Conservation (phyloP, 2,888 invertebrate species). For the Andrena chrysosceles region DNA sequence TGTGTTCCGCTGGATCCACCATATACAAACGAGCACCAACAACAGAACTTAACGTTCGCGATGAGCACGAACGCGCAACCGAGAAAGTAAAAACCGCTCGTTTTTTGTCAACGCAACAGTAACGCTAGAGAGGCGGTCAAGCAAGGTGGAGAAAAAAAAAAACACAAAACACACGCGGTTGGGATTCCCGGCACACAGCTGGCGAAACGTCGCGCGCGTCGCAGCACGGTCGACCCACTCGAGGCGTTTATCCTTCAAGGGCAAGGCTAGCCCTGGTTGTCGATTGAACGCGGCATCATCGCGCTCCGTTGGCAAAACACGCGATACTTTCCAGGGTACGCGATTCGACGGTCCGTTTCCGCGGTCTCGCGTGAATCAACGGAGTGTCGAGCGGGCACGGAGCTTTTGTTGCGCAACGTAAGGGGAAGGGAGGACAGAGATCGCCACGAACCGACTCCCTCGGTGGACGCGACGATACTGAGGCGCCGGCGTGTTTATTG, state of each 20-base stretch:
- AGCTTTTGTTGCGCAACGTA: conserved; percentile 42
- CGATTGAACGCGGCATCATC: conserved; percentile 31
- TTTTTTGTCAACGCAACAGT: conserved; percentile 12
- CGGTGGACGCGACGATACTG: conserved; percentile 80
- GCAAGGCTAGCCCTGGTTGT: conserved; percentile 64
- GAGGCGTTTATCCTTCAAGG: conserved; percentile 51
- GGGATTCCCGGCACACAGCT: conserved; percentile 45
- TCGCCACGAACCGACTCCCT: conserved; percentile 62
- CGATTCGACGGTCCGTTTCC: not conserved
- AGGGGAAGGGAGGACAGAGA: not conserved
- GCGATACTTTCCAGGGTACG: not conserved
- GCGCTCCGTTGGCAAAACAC: not conserved
- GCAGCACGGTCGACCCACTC: conserved; percentile 46
- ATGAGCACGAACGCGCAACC: conserved; percentile 11
- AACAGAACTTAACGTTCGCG: conserved; percentile 30
- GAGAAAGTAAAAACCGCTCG: not conserved
- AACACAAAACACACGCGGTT: conserved; percentile 60
- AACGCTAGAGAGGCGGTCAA: not conserved
- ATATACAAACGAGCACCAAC: conserved; percentile 21
- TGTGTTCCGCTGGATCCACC: conserved; percentile 49
- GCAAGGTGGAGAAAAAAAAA: conserved; percentile 6
- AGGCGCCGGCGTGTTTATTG: conserved; percentile 83
- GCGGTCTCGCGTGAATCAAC: conserved; percentile 12
- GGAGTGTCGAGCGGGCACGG: not conserved
- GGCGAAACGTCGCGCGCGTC: conserved; percentile 38